Conservation (phyloP, 2,113 vertebrate genomes). For the Ascaphus truei region DNA sequence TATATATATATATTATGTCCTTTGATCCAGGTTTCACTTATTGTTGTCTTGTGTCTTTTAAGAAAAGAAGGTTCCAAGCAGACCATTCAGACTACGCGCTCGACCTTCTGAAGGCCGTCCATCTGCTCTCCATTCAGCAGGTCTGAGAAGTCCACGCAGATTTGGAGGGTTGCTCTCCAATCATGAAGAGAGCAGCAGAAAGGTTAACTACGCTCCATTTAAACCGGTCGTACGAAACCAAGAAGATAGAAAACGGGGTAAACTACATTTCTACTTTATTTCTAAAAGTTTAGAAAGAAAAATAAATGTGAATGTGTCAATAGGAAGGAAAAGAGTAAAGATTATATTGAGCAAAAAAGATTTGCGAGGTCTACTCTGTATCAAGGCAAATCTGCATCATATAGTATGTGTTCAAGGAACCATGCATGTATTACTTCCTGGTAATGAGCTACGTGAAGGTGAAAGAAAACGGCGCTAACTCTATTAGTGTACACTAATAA, state of each 20-base stretch:
- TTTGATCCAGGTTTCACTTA: neutral
- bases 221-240: slow-evolving; percentile 75
- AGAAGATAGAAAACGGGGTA: slow-evolving; percentile 77
- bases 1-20: too few relatives aligned
- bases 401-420: too few relatives aligned
- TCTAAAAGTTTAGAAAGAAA: too few relatives aligned
- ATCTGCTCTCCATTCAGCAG: slow-evolving; percentile 69
- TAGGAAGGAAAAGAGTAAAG: too few relatives aligned
- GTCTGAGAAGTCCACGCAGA: slow-evolving; percentile 70
- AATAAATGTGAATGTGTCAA: too few relatives aligned
- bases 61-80: slow-evolving; percentile 71
- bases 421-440: too few relatives aligned
- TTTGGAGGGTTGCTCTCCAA: slow-evolving; percentile 60
- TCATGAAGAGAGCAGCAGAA: slow-evolving; percentile 63
- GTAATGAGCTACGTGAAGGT: too few relatives aligned
- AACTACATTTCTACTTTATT: slow-evolving; percentile 24
- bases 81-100: slow-evolving; percentile 56
- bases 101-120: slow-evolving; percentile 51
- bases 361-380: too few relatives aligned
- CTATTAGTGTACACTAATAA: too few relatives aligned
- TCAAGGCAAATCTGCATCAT: too few relatives aligned
- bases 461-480: too few relatives aligned
- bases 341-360: too few relatives aligned
- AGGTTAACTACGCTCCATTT: slow-evolving; percentile 69
- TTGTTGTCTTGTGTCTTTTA: slow-evolving; percentile 51